phyloP scores from a whole-genome alignment of 2,113 vertebrate genomes.

The Erythrocercus mccallii region DNA sequence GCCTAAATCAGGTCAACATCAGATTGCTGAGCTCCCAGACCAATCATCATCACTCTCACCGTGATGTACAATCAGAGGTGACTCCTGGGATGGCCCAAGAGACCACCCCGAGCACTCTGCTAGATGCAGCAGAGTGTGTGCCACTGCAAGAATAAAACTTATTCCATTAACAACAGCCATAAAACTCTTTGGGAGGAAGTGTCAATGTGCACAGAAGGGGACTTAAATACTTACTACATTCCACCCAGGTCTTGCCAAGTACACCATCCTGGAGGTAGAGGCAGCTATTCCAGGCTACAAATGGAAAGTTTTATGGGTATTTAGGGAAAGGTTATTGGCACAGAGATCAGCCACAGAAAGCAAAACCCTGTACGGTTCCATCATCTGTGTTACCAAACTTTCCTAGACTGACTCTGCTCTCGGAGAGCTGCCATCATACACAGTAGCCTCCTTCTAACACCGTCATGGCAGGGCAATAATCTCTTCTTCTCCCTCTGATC shows the following conservation, averaged over 20 bases:
- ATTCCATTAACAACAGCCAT: not conserved
- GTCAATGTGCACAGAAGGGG: not conserved
- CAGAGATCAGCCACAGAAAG: constrained; percentile 7
- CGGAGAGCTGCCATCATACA: constrained; percentile 41
- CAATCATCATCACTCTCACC: not conserved
- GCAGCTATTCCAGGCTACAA: constrained; percentile 13
- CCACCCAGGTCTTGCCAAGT: not conserved
- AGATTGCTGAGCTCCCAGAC: not conserved
- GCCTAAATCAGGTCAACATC: not conserved
- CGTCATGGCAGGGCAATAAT: not conserved
- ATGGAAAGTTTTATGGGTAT: constrained; percentile 47
- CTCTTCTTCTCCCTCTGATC: not conserved
- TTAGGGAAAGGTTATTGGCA: constrained; percentile 40
- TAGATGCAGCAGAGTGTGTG: not conserved
- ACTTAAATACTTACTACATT: not conserved
- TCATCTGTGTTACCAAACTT: constrained; percentile 38
- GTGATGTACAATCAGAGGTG: not conserved
- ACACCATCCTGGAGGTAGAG: not conserved
- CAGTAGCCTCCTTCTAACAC: constrained; percentile 25
- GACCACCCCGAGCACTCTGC: not conserved
- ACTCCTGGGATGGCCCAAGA: not conserved
- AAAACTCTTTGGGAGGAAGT: not conserved
- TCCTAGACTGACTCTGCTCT: constrained; percentile 21
- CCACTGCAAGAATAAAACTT: not conserved
- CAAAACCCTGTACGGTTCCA: constrained; percentile 14